Base-by-base conservation (phyloP, 2,888 invertebrate species). In the Napeogenes inachia region DNA sequence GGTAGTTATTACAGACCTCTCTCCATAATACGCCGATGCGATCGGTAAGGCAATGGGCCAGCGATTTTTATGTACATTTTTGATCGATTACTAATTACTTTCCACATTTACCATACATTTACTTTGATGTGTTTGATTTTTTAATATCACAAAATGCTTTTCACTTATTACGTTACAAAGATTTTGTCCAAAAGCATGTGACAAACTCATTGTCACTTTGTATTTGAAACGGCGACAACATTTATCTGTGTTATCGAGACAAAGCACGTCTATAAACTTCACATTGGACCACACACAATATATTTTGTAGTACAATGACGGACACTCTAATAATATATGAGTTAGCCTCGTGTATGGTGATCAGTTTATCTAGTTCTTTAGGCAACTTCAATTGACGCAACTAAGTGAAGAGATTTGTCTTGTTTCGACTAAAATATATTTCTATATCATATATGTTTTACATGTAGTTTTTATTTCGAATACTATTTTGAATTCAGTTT, bases 241-340 rank as follows among this genome's bases (percentile, higher is more conserved):
- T 90, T 88, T 89, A 89, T 90, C 89, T 86, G 81, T 84, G 89
- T 87, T 88, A 89, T 88, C 87, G 79, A 88, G 85, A 90, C 90
- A 90, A 90, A 87, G 84, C 81, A 78, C 76, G 79, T 76, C 85
- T 85, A 89, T 89, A 86, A 87, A 89, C 86, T 80, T 85, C 79
- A 76, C 84, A 87, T 84, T 84, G 87, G 90, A 89, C 89, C 89
- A 90, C 90, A 90, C 90, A 89, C 89, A 89, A 87, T 89, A 89
- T 88, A 78, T 77, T 73, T 75, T 70, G 73, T 76, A 76, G 75
- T 75, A 88, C 88, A 89, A 89, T 85, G 83, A 79, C 77, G 72
- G 77, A 80, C 83, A 79, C 80, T 84, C 84, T 79, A 83, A 83
- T 88, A 86, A 87, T 78, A 81, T 85, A 88, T 88, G 84, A 82